Percentiles rank a stretch among this genome's conserved stretches.
phyloP scores from a whole-genome alignment of 2,113 vertebrate species.

The Campylomormyrus tamandua region DNA sequence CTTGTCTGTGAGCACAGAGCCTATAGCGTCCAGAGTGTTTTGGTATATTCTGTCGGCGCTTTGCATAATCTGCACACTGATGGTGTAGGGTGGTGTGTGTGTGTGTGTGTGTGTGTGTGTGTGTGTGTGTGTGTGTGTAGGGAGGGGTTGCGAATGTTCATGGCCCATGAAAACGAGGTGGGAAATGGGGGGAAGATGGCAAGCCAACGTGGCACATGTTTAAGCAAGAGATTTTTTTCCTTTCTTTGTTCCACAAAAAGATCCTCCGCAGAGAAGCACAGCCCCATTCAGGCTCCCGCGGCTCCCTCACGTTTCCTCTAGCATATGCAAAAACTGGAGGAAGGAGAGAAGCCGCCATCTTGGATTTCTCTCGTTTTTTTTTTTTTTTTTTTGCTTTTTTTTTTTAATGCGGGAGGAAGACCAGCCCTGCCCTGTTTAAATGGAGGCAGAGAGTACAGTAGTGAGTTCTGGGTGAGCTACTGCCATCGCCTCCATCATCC shows the following conservation, averaged over 20 bases:
- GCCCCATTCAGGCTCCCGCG: constrained; percentile 23
- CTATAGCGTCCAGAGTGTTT: background rate
- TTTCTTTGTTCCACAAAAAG: constrained; percentile 33
- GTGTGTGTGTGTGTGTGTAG: too few species aligned
- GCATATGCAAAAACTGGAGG: constrained; percentile 32
- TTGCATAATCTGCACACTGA: background rate
- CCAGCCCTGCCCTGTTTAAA: background rate
- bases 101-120: too few species aligned
- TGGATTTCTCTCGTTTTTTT: background rate
- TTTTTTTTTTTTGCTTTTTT: background rate
- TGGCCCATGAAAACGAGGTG: background rate
- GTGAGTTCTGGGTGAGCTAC: background rate
- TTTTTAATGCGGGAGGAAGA: background rate
- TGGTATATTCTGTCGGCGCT: background rate
- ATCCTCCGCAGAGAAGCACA: constrained; percentile 31
- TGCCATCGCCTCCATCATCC: background rate
- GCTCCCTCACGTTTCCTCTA: constrained; percentile 36
- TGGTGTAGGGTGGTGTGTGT: background rate
- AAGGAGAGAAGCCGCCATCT: constrained; percentile 18
- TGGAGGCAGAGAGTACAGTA: background rate
- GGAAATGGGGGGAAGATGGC: background rate
- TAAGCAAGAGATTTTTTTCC: constrained; percentile 24
- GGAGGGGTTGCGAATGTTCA: background rate
- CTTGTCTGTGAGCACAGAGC: background rate
- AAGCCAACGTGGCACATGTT: background rate